Base-by-base conservation (phyloP, 2,888 invertebrate species). In the Scaptomyza flava region DNA sequence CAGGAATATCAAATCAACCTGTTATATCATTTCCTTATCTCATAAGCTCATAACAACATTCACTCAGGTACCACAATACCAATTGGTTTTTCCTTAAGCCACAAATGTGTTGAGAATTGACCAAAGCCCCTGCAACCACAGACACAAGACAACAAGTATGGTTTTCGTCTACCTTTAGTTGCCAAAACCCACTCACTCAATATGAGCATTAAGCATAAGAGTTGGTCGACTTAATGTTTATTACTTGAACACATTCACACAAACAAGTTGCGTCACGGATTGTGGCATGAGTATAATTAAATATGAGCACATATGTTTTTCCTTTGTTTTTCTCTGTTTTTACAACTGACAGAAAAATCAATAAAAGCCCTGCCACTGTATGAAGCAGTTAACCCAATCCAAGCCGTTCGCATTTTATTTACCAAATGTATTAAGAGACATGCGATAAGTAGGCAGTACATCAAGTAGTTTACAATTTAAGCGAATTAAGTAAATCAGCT, bases 271-370 rank as follows among this genome's bases (percentile, higher is more conserved):
- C 68, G 60, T 70, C 64, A 72, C 62, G 47, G 17, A 57, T 57
- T 68, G 69, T 68, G 75, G 77, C 63, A 56, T 57, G 78, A 63
- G 79, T 77, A 57, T 83, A 82, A 82, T 82, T 86, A 82, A 86
- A 83, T 83, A 82, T 82, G 81, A 86, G 54, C 68, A 72, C 75
- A 75, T 76, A 76, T 75, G 77, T 77, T 77, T 58, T 56, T 33
- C 43, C 65, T 56, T 59, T 79, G 74, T 82, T 82, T 82, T 68
- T 51, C 77, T 65, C 59, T 68, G 68, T 75, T 79, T 77, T 72
- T 68, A 57, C 77, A 68, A 72, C 76, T 63, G 72, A 56, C 66
- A 68, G 58, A 78, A 82, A 84, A 86, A 82, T 86, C 81, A 82
- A 82, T 82, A 86, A 69, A 51, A 66, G 71, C 67, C 66, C 56